These are phyloP conservation scores for Melanostigma gelatinosum DNA, from an alignment of 2,113 vertebrate species.

Conservation along the genomic window DNA sequence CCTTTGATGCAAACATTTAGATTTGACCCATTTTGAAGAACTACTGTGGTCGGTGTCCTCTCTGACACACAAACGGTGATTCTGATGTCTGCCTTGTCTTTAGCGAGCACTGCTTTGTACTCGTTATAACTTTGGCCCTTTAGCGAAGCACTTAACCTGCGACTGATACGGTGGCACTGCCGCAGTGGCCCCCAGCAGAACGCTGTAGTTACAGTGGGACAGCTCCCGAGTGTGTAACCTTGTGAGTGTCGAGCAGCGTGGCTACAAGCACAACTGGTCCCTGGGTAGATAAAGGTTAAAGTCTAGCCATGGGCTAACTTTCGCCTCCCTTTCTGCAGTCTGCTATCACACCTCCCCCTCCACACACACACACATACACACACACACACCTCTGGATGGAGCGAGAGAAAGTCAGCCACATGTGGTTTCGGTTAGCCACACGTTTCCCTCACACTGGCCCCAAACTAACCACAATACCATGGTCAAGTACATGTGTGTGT, in stretches of 20 bases:
- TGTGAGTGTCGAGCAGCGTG: constrained; percentile 1
- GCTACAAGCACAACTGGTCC: constrained; percentile 47
- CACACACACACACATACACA: constrained; percentile 9
- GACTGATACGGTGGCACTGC: constrained; percentile 24
- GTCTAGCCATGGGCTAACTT: constrained; percentile 49
- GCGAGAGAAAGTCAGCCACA: constrained; percentile 65
- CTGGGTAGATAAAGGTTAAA: constrained; percentile 64
- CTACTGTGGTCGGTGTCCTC: background rate
- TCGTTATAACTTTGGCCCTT: constrained; percentile 30
- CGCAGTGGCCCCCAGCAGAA: constrained; percentile 27
- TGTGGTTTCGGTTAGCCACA: constrained; percentile 80
- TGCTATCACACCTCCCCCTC: constrained; percentile 52
- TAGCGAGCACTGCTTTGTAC: background rate
- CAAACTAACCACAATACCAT: constrained; percentile 69
- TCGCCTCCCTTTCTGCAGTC: constrained; percentile 35
- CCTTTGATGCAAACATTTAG: background rate
- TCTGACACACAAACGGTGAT: background rate
- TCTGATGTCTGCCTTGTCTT: background rate
- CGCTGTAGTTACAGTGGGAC: constrained; percentile 42
- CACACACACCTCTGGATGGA: constrained; percentile 48
- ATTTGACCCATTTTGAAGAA: background rate
- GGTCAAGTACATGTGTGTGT: constrained; percentile 63
- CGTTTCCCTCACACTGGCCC: constrained; percentile 67
- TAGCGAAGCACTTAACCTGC: constrained; percentile 32
- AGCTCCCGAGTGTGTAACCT: constrained; percentile 28